Percentiles rank a stretch among this genome's conserved stretches.
These are phyloP conservation scores for Zele albiditarsus DNA, from an alignment of 2,888 invertebrate genomes.

Conservation along the genomic window DNA sequence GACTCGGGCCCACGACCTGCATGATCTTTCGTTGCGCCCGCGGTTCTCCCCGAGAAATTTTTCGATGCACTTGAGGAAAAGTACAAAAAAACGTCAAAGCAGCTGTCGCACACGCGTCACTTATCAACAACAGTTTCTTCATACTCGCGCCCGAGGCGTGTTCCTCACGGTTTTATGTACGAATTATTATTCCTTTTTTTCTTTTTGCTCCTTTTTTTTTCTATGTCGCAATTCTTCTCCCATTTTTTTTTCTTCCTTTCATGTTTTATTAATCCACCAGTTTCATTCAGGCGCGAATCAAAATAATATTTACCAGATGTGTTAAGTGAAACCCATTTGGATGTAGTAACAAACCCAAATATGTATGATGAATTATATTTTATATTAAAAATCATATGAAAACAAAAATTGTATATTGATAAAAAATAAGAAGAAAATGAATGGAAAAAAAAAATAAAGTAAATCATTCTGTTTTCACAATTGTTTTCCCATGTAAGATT, in stretches of 20 bases:
- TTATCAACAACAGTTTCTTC: slow-evolving; percentile 66
- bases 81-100: slow-evolving; percentile 64
- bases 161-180: slow-evolving; percentile 31
- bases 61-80: slow-evolving; percentile 33
- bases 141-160: slow-evolving; percentile 46
- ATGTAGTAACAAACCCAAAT: background rate
- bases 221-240: slow-evolving; percentile 36
- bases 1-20: slow-evolving; percentile 42
- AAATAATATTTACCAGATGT: slow-evolving; percentile 30
- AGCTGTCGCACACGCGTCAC: slow-evolving; percentile 71
- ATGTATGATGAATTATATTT: slow-evolving; percentile 8
- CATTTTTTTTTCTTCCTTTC: slow-evolving; percentile 42
- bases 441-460: background rate
- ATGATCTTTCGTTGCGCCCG: slow-evolving; percentile 60
- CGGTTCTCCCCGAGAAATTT: slow-evolving; percentile 44
- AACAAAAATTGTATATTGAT: background rate
- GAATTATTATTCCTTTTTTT: slow-evolving; percentile 35
- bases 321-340: background rate
- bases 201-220: slow-evolving; percentile 31
- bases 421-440: background rate
- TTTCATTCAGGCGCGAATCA: slow-evolving; percentile 26
- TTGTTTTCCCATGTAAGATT: slow-evolving; percentile 2
- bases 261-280: slow-evolving; percentile 27
- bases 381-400: background rate
- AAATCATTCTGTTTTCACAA: background rate